Evolutionary conservation across 2,888 invertebrate species (phyloP), one percentile per base, ranked within the genome.

Genomic region (Dioctria linearis): DNA sequence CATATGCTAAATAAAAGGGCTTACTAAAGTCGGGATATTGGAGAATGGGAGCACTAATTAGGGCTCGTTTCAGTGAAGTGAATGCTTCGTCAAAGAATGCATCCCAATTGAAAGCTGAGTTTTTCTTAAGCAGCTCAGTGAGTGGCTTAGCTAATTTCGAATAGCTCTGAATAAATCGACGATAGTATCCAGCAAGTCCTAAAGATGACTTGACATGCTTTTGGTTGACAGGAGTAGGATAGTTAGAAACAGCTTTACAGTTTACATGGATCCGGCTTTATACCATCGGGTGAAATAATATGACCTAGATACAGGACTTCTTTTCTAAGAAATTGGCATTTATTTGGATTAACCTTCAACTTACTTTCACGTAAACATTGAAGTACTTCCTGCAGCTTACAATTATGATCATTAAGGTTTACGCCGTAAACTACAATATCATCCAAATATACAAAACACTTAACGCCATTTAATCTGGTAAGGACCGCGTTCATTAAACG

Each of bases 401-500:
- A 57, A 4, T 83, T 82, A 67, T 85, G 85, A 81, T 86, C 85
- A 79, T 85, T 83, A 6, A 86, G 73, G 4, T 82, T 83, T 40
- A 78, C 80, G 0, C 84, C 84, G 71, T 84, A 79, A 5, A 80
- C 25, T 1, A 80, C 75, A 5, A 82, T 59, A 46, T 82, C 80
- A 43, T 82, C 80, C 0, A 82, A 13, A 49, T 82, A 81, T n/a
- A 73, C 49, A 49, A 82, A 75, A 78, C 82, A 78, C 13, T 75
- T 11, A 6, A 40, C 79, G 0, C 86, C 86, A 83, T 85, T 85
- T 4, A 87, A 65, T 1, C 87, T 87, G 39, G 84, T 69, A 11
- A 88, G 79, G 0, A 88, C 84, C 63, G 83, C 85, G 67, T 87
- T 85, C 87, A 88, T 88, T 63, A 86, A 80, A 4, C 87, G 67